Evolutionary conservation across 2,888 invertebrate species (phyloP).

Genomic region (Eubasilissa splendida): DNA sequence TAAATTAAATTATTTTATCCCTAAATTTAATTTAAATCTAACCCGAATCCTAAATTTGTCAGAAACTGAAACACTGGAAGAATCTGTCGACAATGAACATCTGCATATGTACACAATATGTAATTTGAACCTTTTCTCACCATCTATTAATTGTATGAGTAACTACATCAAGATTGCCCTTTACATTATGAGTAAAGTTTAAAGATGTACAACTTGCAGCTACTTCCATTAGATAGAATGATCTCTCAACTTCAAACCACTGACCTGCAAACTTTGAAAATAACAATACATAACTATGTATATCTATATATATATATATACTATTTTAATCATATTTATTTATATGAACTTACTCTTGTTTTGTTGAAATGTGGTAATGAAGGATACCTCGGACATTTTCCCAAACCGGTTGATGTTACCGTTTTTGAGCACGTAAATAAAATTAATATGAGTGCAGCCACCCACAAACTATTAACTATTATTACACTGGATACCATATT

Average conservation of each 20-base stretch:
- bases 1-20: too few relatives aligned
- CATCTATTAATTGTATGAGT: slow-evolving; percentile 78
- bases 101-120: too few relatives aligned
- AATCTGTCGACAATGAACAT: too few relatives aligned
- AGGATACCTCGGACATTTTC: slow-evolving; percentile 79
- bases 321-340: slow-evolving; percentile 53
- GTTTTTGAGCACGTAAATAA: neutral
- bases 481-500: neutral
- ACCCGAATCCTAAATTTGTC: too few relatives aligned
- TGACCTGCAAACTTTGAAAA: slow-evolving; percentile 74
- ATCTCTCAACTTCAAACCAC: slow-evolving; percentile 85
- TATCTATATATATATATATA: too few relatives aligned
- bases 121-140: slow-evolving; percentile 65
- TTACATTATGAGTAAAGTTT: slow-evolving; percentile 72
- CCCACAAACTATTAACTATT: neutral
- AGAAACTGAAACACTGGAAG: too few relatives aligned
- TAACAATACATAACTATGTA: too few relatives aligned
- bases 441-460: neutral
- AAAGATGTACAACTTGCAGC: slow-evolving; percentile 80
- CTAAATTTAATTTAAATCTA: too few relatives aligned
- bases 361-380: slow-evolving; percentile 78
- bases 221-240: slow-evolving; percentile 83
- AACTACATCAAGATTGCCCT: slow-evolving; percentile 74
- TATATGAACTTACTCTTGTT: slow-evolving; percentile 72
- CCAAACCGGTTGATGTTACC: slow-evolving; percentile 70